Evolutionary conservation across 2,888 invertebrate genomes (phyloP).

Genomic region (Stramonita haemastoma): DNA sequence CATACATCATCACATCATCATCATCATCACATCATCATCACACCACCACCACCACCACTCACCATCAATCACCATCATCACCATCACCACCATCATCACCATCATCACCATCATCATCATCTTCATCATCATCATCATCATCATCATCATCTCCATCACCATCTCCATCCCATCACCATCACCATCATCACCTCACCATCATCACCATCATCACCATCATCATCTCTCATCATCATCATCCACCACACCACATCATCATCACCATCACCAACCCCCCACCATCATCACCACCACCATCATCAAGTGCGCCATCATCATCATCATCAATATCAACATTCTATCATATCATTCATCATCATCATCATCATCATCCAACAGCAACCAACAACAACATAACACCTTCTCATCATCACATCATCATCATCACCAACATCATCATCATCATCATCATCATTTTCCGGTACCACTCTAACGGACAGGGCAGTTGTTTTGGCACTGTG

Average conservation of each 20-base stretch:
- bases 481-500: no score
- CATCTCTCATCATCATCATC: no score
- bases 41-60: not conserved
- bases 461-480: no score
- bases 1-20: not conserved
- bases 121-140: conserved; percentile 2
- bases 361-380: not conserved
- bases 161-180: no score
- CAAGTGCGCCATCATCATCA: no score
- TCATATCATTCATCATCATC: conserved; percentile 4
- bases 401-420: not conserved
- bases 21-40: not conserved
- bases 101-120: not conserved
- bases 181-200: no score
- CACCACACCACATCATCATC: no score
- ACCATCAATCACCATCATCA: conserved; percentile 15
- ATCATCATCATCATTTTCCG: not conserved
- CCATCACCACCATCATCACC: conserved; percentile 22
- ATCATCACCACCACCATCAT: not conserved
- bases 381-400: no score
- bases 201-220: no score
- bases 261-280: no score
- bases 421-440: not conserved
- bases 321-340: not conserved
- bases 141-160: not conserved